Base-by-base conservation (phyloP, 2,797 vertebrate species). In the Leptodactylus fallax region DNA sequence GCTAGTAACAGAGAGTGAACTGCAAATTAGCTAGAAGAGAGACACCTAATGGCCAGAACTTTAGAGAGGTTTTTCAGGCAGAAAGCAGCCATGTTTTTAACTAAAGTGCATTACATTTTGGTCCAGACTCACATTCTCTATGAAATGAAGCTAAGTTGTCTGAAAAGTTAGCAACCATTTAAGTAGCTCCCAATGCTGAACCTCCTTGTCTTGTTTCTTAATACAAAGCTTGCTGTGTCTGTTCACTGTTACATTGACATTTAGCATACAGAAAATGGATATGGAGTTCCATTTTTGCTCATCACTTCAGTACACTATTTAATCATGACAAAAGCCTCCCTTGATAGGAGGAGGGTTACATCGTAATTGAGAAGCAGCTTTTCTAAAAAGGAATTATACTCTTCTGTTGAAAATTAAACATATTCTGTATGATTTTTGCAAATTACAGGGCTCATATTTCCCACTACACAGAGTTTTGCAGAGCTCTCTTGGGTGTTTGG, bases 341-440 rank as follows among this genome's bases (percentile, higher is more conserved):
- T 23, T 51, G 51, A 45, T 60, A 51, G 79, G 9, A 76, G 7
- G 65, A 86, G 56, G 13, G 72, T n/a, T 74, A 51, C 27, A 71
- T 21, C 19, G n/a, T 69, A 81, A 74, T 56, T 80, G 85, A 23
- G 23, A 79, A 69, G 61, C 61, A 25, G 61, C n/a, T 60, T 19
- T 47, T 81, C 21, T 27, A 47, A 71, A 82, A 47, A 82, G 61
- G 23, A 69, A 83, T 61, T 69, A 25, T 49, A 83, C 27, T 83
- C 19, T 47, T 47, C 71, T 78, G 80, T 49, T 9, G 61, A 79
- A 83, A 69, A 71, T 83, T 83, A 79, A 83, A 67, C 74, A 71
- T 49, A 71, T 84, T 83, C 69, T 79, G 51, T 71, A 55, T 87
- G 72, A 87, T 85, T 53, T 49, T 55, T 88, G n/a, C 55, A 79